A percentile compares a stretch with the other conserved stretches of the same genome.
Conservation (phyloP, 2,888 invertebrate species). For the Epicampocera succincta region DNA sequence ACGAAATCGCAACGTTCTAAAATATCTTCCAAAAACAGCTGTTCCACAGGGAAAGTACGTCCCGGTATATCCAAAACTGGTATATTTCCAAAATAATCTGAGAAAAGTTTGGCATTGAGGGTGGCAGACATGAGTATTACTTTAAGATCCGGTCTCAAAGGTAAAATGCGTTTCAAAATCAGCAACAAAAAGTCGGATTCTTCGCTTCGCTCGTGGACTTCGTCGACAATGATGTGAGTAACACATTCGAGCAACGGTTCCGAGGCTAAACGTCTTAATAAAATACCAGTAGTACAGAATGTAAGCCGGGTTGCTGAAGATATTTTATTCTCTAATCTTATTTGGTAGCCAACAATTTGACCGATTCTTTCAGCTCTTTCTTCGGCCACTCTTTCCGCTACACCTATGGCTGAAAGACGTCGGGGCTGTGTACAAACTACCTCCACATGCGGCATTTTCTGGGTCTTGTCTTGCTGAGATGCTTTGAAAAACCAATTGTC, state of each 20-base stretch:
- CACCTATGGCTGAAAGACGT: conserved; percentile 94
- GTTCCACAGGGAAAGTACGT: conserved; percentile 91
- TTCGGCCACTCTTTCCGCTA: conserved; percentile 94
- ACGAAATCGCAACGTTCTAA: conserved; percentile 85
- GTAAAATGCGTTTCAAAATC: conserved; percentile 89
- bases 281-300: conserved; percentile 96
- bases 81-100: conserved; percentile 89
- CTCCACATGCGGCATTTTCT: conserved; percentile 86
- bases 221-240: conserved; percentile 93
- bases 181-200: conserved; percentile 95
- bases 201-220: conserved; percentile 95
- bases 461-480: conserved; percentile 76
- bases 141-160: conserved; percentile 88
- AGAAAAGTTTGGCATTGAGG: conserved; percentile 91
- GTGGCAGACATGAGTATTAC: conserved; percentile 97
- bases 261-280: conserved; percentile 90
- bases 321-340: conserved; percentile 89
- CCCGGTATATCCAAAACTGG: conserved; percentile 92
- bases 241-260: conserved; percentile 89
- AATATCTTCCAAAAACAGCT: conserved; percentile 91
- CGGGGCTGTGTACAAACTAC: conserved; percentile 96
- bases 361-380: conserved; percentile 89
- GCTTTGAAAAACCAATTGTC: conserved; percentile 89
- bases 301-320: conserved; percentile 90
- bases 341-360: conserved; percentile 85